A percentile compares a stretch with the other conserved stretches of the same genome.
phyloP scores from a whole-genome alignment of 1,140 invertebrate genomes.

The Wiebesia pumilae region DNA sequence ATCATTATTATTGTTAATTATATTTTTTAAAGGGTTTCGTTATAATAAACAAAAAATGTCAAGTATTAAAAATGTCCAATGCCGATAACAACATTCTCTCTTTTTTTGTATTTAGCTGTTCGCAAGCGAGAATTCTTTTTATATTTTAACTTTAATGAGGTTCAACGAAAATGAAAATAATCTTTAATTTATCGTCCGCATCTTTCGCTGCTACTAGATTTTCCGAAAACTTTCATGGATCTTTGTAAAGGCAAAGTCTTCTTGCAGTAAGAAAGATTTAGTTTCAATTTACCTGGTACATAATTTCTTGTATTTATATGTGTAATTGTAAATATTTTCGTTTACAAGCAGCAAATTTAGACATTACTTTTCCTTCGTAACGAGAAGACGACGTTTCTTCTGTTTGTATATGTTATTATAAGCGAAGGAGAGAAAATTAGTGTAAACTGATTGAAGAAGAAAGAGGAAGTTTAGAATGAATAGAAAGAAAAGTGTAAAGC shows the following conservation, averaged over 20 bases:
- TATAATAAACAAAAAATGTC: slow-evolving; percentile 13
- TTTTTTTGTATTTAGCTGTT: slow-evolving; percentile 33
- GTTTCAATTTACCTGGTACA: slow-evolving; percentile 35
- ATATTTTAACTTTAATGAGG: background rate
- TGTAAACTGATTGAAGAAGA: background rate
- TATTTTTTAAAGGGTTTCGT: background rate
- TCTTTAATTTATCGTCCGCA: slow-evolving; percentile 38
- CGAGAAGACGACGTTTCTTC: slow-evolving; percentile 42
- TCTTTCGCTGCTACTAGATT: slow-evolving; percentile 39
- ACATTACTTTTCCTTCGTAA: slow-evolving; percentile 16
- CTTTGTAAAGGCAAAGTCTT: slow-evolving; percentile 34
- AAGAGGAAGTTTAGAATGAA: slow-evolving; percentile 5
- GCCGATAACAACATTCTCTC: slow-evolving; percentile 28
- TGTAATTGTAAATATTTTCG: slow-evolving; percentile 51
- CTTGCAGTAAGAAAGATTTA: slow-evolving; percentile 31
- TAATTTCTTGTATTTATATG: slow-evolving; percentile 49
- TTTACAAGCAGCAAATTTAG: slow-evolving; percentile 30
- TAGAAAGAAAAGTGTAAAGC: slow-evolving; percentile 36
- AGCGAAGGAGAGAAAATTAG: slow-evolving; percentile 21
- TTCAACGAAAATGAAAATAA: slow-evolving; percentile 17
- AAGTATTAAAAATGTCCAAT: slow-evolving; percentile 17
- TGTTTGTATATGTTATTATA: slow-evolving; percentile 24
- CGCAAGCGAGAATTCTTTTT: slow-evolving; percentile 27
- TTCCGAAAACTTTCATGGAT: background rate
- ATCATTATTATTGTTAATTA: background rate